phyloP scores from a whole-genome alignment of 2,797 vertebrate species.

The Botia kubotai region DNA sequence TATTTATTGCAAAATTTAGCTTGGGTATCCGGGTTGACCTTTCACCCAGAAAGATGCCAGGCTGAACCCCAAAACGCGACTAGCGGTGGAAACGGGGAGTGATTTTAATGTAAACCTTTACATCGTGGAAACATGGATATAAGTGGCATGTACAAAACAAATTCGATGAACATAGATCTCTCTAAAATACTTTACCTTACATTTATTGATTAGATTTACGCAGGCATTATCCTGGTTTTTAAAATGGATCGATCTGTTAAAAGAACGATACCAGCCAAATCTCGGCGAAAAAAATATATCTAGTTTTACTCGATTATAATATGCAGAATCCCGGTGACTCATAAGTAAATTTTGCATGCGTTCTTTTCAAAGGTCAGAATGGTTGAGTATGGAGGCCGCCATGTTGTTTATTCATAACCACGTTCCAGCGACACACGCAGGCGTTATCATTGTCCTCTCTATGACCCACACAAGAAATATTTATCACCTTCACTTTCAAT shows the following conservation, averaged over 20 bases:
- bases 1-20: not conserved
- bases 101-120: not conserved
- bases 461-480: not conserved
- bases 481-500: not conserved
- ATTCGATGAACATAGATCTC: not conserved
- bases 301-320: not conserved
- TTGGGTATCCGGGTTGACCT: slow-evolving; percentile 64
- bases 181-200: not conserved
- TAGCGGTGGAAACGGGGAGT: slow-evolving; percentile 14
- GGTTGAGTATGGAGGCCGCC: slow-evolving; percentile 83
- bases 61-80: not conserved
- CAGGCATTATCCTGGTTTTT: not conserved
- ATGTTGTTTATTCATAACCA: slow-evolving; percentile 72
- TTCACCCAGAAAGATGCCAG: slow-evolving; percentile 73
- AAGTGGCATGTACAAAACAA: not conserved
- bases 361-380: slow-evolving; percentile 83
- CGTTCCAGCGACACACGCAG: slow-evolving; percentile 39
- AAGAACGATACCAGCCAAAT: not conserved
- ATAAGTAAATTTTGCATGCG: slow-evolving; percentile 45
- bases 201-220: not conserved
- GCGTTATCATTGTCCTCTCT: slow-evolving; percentile 39
- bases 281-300: not conserved
- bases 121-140: not conserved
- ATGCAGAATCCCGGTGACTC: not conserved
- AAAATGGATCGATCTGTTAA: not conserved